Evolutionary conservation across 1,140 invertebrate species (phyloP).

Genomic region (Sycophila sp.): DNA sequence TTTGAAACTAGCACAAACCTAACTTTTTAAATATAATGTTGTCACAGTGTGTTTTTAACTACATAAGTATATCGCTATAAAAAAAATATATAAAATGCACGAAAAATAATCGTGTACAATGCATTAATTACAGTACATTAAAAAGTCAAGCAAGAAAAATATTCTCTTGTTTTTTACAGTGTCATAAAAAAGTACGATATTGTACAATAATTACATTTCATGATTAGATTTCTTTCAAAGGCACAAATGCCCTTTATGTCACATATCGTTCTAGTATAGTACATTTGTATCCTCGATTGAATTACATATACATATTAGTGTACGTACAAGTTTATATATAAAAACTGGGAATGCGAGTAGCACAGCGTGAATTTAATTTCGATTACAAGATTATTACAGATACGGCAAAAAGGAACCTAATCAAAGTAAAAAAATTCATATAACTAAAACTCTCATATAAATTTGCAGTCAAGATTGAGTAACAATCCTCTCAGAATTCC

Average conservation of each 20-base stretch:
- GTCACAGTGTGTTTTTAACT: conserved; percentile 32
- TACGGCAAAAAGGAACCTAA: conserved; percentile 10
- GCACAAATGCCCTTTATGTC: conserved; percentile 39
- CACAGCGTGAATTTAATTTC: conserved; percentile 28
- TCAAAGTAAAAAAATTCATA: conserved; percentile 3
- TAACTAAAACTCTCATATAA: conserved; percentile 12
- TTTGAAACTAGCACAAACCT: conserved; percentile 17
- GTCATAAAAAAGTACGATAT: conserved; percentile 41
- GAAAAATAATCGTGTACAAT: conserved; percentile 22
- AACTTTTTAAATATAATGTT: conserved; percentile 24
- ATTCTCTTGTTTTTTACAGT: conserved; percentile 38
- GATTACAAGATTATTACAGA: neutral
- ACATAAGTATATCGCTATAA: neutral
- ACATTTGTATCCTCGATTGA: conserved; percentile 6
- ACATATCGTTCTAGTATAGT: conserved; percentile 20
- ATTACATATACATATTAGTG: conserved; percentile 35
- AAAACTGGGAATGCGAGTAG: conserved; percentile 44
- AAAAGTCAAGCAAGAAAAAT: conserved; percentile 16
- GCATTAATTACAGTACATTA: conserved; percentile 5
- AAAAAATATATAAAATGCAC: conserved; percentile 28
- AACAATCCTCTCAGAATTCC: conserved; percentile 13
- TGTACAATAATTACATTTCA: conserved; percentile 48
- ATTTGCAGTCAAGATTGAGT: conserved; percentile 15
- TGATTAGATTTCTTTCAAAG: conserved; percentile 43
- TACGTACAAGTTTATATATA: conserved; percentile 42